A percentile compares a stretch with the other conserved stretches of the same genome.
These are phyloP conservation scores for Torymus texanus DNA, from an alignment of 2,888 invertebrate species.

Conservation along the genomic window DNA sequence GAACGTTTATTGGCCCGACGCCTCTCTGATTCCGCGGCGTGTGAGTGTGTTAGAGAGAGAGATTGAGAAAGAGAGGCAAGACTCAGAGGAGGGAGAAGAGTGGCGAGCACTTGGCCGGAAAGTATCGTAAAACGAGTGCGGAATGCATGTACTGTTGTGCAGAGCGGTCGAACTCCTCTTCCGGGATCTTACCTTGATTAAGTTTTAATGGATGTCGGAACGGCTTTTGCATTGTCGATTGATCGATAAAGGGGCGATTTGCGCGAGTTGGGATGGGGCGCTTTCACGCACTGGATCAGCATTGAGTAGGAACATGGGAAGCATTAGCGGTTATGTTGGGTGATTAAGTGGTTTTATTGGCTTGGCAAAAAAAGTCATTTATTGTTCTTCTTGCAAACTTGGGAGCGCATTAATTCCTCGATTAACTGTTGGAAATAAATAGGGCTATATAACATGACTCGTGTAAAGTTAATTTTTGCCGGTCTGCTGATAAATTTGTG, in stretches of 20 bases:
- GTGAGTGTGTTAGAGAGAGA: neutral
- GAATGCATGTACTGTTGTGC: constrained; percentile 3
- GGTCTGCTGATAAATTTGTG: too few species aligned
- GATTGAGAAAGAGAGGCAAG: neutral
- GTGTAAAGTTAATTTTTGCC: too few species aligned
- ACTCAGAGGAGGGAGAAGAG: neutral
- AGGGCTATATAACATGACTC: too few species aligned
- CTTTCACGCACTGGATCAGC: too few species aligned
- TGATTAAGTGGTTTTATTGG: too few species aligned
- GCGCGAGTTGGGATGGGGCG: neutral
- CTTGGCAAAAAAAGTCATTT: too few species aligned
- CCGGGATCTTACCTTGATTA: constrained; percentile 30
- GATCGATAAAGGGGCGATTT: neutral
- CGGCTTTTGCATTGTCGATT: neutral
- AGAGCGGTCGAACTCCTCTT: neutral
- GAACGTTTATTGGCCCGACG: constrained; percentile 49
- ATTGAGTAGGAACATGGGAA: too few species aligned
- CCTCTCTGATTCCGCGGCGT: constrained; percentile 10
- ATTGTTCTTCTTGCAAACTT: too few species aligned
- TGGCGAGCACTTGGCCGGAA: constrained; percentile 10
- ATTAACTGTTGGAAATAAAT: too few species aligned
- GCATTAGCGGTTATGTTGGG: too few species aligned
- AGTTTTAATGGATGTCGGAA: constrained; percentile 11
- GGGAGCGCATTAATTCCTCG: too few species aligned
- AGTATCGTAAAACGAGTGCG: constrained; percentile 21